phyloP scores from a whole-genome alignment of 2,888 invertebrate species.

The Eupithecia abbreviata region DNA sequence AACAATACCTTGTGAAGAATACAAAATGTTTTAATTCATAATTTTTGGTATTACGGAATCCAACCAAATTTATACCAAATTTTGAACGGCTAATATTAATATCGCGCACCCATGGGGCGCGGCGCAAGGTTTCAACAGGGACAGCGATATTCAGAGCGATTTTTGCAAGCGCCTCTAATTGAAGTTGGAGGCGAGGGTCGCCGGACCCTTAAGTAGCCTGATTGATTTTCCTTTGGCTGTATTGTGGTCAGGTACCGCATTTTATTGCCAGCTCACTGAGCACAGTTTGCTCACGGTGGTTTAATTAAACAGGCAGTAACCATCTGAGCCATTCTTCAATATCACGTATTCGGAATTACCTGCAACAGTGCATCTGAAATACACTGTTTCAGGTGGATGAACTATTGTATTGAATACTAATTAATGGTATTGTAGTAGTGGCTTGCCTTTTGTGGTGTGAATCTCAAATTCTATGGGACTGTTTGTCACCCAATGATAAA shows the following conservation, averaged over 20 bases:
- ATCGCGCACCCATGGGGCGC: no score
- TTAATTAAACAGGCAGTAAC: not conserved
- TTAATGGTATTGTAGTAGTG: slow-evolving; percentile 14
- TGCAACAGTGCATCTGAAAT: slow-evolving; percentile 20
- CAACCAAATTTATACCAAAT: no score
- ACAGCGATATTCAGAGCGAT: no score
- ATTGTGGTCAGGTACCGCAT: not conserved
- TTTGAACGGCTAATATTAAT: no score
- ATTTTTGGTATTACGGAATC: no score
- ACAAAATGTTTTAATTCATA: no score
- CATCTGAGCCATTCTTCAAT: not conserved
- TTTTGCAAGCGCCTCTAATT: no score
- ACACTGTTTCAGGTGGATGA: slow-evolving; percentile 53
- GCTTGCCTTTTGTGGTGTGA: not conserved
- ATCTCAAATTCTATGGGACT: not conserved
- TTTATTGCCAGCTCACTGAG: not conserved
- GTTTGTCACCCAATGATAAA: not conserved
- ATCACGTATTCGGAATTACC: not conserved
- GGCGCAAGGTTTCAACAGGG: no score
- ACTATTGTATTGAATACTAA: slow-evolving; percentile 52
- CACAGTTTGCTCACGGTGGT: not conserved
- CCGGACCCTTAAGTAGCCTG: not conserved
- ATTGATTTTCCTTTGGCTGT: slow-evolving; percentile 3
- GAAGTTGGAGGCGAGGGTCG: no score
- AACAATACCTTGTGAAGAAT: no score